A percentile compares a stretch with the other conserved stretches of the same genome.
phyloP scores from a whole-genome alignment of 2,888 invertebrate species.

The Elegia similella region DNA sequence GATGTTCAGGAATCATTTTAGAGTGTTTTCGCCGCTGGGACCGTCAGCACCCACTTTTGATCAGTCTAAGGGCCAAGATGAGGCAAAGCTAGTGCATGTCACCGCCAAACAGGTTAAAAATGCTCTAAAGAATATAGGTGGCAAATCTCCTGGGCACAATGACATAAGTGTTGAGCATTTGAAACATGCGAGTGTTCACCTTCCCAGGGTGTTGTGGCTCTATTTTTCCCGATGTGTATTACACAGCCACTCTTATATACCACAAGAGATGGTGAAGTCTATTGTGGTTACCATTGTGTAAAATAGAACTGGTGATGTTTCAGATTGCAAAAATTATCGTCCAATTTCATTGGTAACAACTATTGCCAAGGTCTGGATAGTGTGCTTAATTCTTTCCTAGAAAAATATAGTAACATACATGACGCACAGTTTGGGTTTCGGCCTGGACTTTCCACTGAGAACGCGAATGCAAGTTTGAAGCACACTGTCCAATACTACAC shows the following conservation, averaged over 20 bases:
- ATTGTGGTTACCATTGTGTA: conserved; percentile 2
- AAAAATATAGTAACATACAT: no score
- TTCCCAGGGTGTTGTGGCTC: conserved; percentile 17
- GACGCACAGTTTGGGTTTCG: background rate
- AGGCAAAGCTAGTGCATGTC: background rate
- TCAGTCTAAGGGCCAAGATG: background rate
- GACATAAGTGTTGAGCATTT: conserved; percentile 24
- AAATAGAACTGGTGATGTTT: conserved; percentile 1
- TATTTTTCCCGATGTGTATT: conserved; percentile 15
- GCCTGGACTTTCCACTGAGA: background rate
- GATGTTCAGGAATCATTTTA: background rate
- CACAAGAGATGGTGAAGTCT: conserved; percentile 3
- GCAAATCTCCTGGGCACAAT: conserved; percentile 23
- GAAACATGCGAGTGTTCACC: conserved; percentile 21
- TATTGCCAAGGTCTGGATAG: no score
- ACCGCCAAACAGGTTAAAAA: background rate
- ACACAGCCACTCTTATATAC: conserved; percentile 15
- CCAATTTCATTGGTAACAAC: conserved; percentile 4
- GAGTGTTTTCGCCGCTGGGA: background rate
- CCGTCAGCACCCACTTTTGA: background rate
- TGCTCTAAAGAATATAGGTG: conserved; percentile 1
- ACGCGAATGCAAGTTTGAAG: background rate
- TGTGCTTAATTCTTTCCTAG: no score
- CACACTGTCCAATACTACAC: no score
- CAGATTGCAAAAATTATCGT: background rate